Percentiles rank a stretch among this genome's conserved stretches.
phyloP scores from a whole-genome alignment of 2,113 vertebrate species.

The Paraplagusia blochii region DNA sequence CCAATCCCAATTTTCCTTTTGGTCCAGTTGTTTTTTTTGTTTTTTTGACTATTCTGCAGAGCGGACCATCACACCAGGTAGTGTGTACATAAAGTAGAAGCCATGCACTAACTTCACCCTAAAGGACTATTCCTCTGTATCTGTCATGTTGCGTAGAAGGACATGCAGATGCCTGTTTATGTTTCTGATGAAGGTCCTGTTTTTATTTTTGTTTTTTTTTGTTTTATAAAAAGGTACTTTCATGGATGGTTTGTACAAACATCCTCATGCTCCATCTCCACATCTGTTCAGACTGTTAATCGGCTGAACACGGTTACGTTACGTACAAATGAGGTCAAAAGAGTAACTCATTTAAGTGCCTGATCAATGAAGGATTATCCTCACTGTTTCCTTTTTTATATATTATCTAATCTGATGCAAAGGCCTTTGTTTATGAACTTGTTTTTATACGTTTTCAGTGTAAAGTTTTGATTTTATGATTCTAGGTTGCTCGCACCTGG shows the following conservation, averaged over 20 bases:
- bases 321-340: constrained; percentile 51
- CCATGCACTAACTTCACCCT: constrained; percentile 76
- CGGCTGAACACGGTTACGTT: constrained; percentile 40
- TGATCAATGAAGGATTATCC: constrained; percentile 90
- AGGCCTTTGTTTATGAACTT: constrained; percentile 69
- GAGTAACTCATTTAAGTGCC: constrained; percentile 84
- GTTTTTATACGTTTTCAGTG: constrained; percentile 72
- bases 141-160: constrained; percentile 68
- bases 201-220: constrained; percentile 39
- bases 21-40: constrained; percentile 40
- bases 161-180: constrained; percentile 72
- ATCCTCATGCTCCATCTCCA: constrained; percentile 52
- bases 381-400: constrained; percentile 65
- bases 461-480: constrained; percentile 64
- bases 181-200: constrained; percentile 77
- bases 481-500: constrained; percentile 67
- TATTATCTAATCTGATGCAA: constrained; percentile 70
- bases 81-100: constrained; percentile 74
- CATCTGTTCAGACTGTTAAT: constrained; percentile 42
- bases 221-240: constrained; percentile 68
- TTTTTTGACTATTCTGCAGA: constrained; percentile 44
- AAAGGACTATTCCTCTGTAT: constrained; percentile 59
- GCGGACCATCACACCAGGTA: constrained; percentile 42
- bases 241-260: constrained; percentile 51
- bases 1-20: constrained; percentile 46